Conservation (phyloP, 2,797 vertebrate species). For the Zonotrichia albicollis region DNA sequence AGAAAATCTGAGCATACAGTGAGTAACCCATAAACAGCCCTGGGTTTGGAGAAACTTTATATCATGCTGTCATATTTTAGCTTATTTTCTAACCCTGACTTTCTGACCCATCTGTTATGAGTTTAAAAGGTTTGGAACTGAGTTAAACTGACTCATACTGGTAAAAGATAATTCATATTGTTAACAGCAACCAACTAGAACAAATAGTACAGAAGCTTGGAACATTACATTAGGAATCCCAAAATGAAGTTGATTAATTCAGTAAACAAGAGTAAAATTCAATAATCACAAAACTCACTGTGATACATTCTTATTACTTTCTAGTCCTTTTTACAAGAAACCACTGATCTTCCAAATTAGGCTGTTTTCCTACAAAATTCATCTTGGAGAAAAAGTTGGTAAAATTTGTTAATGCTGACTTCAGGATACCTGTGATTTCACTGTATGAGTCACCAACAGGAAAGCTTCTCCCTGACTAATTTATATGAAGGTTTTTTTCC, state of each 20-base stretch:
- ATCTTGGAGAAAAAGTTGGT: not conserved
- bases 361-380: not conserved
- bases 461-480: not conserved
- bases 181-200: constrained; percentile 13
- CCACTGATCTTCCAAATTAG: not conserved
- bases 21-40: not conserved
- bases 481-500: not conserved
- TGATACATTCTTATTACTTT: not conserved
- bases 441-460: constrained; percentile 3
- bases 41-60: not conserved
- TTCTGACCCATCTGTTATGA: constrained; percentile 37
- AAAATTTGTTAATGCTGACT: constrained; percentile 2
- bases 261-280: constrained; percentile 19
- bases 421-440: not conserved
- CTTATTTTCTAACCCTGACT: constrained; percentile 9
- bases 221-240: not conserved
- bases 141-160: constrained; percentile 19
- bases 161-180: constrained; percentile 16
- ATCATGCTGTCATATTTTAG: not conserved
- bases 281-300: not conserved
- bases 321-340: not conserved
- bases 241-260: not conserved
- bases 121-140: constrained; percentile 26
- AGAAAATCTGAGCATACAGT: not conserved
- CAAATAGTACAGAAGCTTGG: not conserved